Conservation (phyloP, 2,888 invertebrate genomes). For the Gymnosoma rotundatum region DNA sequence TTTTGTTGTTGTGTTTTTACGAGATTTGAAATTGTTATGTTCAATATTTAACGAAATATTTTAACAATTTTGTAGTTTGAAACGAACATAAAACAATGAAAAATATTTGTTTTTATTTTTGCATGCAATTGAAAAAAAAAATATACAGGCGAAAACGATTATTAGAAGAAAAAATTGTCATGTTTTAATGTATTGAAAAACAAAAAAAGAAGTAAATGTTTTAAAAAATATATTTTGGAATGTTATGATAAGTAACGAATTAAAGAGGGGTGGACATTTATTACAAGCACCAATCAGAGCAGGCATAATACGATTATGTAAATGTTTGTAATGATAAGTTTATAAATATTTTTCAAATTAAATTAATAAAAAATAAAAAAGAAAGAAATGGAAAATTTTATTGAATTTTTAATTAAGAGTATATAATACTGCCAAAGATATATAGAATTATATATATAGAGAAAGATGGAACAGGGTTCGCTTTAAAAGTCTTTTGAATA, state of each 20-base stretch:
- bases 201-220: constrained; percentile 23
- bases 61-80: constrained; percentile 50
- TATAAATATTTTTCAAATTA: constrained; percentile 50
- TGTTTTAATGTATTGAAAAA: constrained; percentile 33
- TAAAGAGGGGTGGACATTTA: constrained; percentile 1
- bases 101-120: constrained; percentile 41
- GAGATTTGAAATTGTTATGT: constrained; percentile 25
- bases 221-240: not conserved
- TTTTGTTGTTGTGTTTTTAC: constrained; percentile 24
- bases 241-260: constrained; percentile 7
- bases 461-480: constrained; percentile 18
- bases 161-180: constrained; percentile 28
- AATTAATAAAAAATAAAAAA: constrained; percentile 71
- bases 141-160: constrained; percentile 53
- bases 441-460: constrained; percentile 16
- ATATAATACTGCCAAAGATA: constrained; percentile 42
- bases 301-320: constrained; percentile 75
- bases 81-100: constrained; percentile 66
- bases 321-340: constrained; percentile 46
- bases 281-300: constrained; percentile 80
- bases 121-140: constrained; percentile 61
- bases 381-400: constrained; percentile 77
- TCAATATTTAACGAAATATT: constrained; percentile 45
- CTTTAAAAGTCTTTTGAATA: not conserved
- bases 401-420: constrained; percentile 71